Evolutionary conservation across 2,888 invertebrate genomes (phyloP).

Genomic region (Oegoconia quadripuncta): DNA sequence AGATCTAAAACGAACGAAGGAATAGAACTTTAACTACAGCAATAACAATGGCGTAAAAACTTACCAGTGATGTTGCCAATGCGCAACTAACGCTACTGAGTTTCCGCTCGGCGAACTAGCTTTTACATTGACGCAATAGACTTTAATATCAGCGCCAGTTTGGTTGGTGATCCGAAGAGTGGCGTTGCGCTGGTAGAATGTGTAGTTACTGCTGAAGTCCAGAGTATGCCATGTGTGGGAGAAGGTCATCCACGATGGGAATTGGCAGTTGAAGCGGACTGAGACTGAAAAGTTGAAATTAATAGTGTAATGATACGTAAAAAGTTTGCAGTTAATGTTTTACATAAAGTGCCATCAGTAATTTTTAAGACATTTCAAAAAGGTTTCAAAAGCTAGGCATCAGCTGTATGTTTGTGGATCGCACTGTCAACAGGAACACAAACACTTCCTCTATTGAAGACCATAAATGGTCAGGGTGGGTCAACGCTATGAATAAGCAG

Average conservation of each 20-base stretch:
- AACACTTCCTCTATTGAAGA: too few species aligned
- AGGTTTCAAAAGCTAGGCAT: too few species aligned
- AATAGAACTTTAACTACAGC: too few species aligned
- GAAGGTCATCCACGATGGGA: slow-evolving; percentile 92
- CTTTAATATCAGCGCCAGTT: slow-evolving; percentile 81
- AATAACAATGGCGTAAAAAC: slow-evolving; percentile 12
- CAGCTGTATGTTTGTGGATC: too few species aligned
- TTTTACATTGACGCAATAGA: slow-evolving; percentile 82
- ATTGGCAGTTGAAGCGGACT: slow-evolving; percentile 88
- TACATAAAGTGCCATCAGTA: too few species aligned
- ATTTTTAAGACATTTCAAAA: too few species aligned
- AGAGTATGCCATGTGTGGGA: slow-evolving; percentile 93
- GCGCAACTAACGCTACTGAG: slow-evolving; percentile 75
- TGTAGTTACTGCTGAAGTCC: slow-evolving; percentile 91
- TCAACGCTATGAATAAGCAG: too few species aligned
- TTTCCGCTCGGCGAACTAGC: slow-evolving; percentile 73
- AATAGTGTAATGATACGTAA: slow-evolving; percentile 1
- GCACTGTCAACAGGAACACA: too few species aligned
- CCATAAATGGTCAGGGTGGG: too few species aligned
- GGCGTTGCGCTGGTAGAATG: slow-evolving; percentile 90
- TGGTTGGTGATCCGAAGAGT: slow-evolving; percentile 84
- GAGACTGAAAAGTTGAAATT: slow-evolving; percentile 75
- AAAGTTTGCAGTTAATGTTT: too few species aligned
- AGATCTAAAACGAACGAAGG: too few species aligned
- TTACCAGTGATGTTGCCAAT: slow-evolving; percentile 77